Evolutionary conservation across 2,113 vertebrate species (phyloP), one percentile per base, ranked within the genome.

Genomic region (Oxyura jamaicensis): DNA sequence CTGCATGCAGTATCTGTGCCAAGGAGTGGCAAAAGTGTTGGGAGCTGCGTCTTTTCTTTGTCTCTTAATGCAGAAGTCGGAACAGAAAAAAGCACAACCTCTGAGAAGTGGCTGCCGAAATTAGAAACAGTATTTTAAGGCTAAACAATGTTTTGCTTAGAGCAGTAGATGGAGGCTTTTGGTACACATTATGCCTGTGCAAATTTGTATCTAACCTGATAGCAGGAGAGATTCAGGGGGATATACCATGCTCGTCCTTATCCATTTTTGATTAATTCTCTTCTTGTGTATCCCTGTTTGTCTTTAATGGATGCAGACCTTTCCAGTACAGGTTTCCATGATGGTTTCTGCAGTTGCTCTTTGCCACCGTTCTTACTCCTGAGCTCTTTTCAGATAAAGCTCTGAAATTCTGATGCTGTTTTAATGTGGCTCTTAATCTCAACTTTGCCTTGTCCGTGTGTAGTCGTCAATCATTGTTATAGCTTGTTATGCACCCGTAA

Each of bases 361-460:
- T 79, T 74, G 59, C 36, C 63, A 41, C n/a, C 19, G 6, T 80
- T 92, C 69, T 76, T 79, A 76, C n/a, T 91, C 53, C 68, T 86
- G 23, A 80, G 12, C 9, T 74, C 50, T 84, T 69, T 67, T 3
- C 36, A 44, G 36, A 73, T 82, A 33, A 94, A 93, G 55, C 53
- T 80, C 71, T 93, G 59, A 88, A 95, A 90, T 88, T 90, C 50
- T 88, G 55, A 63, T 91, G 74, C 82, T 76, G 44, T 82, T 96
- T 89, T 91, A 95, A 93, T 90, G 86, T 85, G 53, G 35, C 73
- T 96, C 83, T 96, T 95, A 82, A 87, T 93, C 81, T 95, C 86
- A 92, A 56, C 86, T 92, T 88, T 91, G 69, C 55, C 88, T 55
- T 94, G 90, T 92, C 85, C 75, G 16, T 92, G 74, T 82, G 65